Base-by-base conservation (phyloP, 2,113 vertebrate species). In the Neogobius melanostomus region DNA sequence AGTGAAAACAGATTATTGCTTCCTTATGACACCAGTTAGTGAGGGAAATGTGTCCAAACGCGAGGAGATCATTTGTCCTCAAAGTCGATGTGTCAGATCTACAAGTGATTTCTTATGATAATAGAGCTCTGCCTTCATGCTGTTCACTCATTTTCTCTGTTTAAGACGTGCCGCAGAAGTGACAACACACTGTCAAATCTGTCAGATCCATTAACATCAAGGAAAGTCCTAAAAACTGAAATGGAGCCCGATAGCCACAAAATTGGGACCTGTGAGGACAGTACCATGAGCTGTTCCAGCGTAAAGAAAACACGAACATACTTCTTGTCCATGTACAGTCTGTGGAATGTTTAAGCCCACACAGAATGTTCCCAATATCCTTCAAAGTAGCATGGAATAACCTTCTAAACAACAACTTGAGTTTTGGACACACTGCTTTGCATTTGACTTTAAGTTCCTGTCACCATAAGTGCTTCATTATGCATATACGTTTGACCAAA, bases 371-470 rank as follows among this genome's bases (percentile, higher is more conserved):
- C 50, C 21, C 7, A 43, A 67, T 56, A 76, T 44, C 49, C 51
- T 74, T 66, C 62, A 63, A 57, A 68, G 60, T 36, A 73, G 63
- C 36, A 67, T 14, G 54, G 77, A 62, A 79, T 76, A 73, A 79
- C 72, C 81, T 81, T 81, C 3, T 75, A 50, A 82, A 84, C 75
- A 81, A 67, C 76, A 17, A 62, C 46, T 72, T 1, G 77, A 79
- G 71, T 74, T 28, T 59, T 52, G 45, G 49, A 66, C 49, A 48
- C 0, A 77, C 77, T 80, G 11, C 74, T 89, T 89, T 87, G 82
- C 79, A 80, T 87, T 84, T 83, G 80, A 86, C 83, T 86, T 82
- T 74, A 81, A 49, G 61, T 75, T 77, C 79, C 70, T 79, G 79
- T 83, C 68, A 81, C 64, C 21, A 85, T 45, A 36, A 80, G 74